These are phyloP conservation scores for Anoplophora glabripennis DNA, from an alignment of 1,140 invertebrate species.

Conservation along the genomic window DNA sequence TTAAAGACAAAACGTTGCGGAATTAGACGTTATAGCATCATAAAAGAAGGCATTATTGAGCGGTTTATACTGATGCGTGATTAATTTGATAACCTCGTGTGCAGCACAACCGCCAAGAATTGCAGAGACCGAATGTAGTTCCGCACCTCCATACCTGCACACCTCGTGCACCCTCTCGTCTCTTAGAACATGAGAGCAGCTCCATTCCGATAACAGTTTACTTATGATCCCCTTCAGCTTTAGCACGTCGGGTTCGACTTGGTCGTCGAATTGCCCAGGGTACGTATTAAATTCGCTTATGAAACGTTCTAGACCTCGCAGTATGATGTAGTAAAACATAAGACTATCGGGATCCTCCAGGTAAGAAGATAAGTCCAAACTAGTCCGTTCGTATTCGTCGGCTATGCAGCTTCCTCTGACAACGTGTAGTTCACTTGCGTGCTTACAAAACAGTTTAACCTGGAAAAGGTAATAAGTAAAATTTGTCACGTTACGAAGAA, in stretches of 20 bases:
- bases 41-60: constrained; percentile 95
- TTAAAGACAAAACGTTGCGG: constrained; percentile 61
- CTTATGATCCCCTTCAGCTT: constrained; percentile 43
- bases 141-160: constrained; percentile 88
- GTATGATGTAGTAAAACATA: constrained; percentile 86
- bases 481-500: too few relatives aligned
- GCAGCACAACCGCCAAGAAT: constrained; percentile 90
- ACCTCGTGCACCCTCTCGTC: constrained; percentile 96
- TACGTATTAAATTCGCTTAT: constrained; percentile 82
- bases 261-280: constrained; percentile 84
- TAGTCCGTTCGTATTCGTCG: constrained; percentile 64
- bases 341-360: constrained; percentile 78
- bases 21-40: constrained; percentile 87
- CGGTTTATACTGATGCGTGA: constrained; percentile 95
- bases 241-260: constrained; percentile 55
- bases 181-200: constrained; percentile 68
- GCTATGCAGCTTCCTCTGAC: constrained; percentile 77
- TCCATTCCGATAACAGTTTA: constrained; percentile 81
- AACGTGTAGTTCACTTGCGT: constrained; percentile 75
- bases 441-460: constrained; percentile 79
- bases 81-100: constrained; percentile 96
- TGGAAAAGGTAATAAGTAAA: constrained; percentile 20
- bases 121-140: constrained; percentile 93
- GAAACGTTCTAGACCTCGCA: constrained; percentile 90
- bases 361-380: constrained; percentile 44